Evolutionary conservation across 1,140 invertebrate genomes (phyloP).

Genomic region (Phocides pigmalion): DNA sequence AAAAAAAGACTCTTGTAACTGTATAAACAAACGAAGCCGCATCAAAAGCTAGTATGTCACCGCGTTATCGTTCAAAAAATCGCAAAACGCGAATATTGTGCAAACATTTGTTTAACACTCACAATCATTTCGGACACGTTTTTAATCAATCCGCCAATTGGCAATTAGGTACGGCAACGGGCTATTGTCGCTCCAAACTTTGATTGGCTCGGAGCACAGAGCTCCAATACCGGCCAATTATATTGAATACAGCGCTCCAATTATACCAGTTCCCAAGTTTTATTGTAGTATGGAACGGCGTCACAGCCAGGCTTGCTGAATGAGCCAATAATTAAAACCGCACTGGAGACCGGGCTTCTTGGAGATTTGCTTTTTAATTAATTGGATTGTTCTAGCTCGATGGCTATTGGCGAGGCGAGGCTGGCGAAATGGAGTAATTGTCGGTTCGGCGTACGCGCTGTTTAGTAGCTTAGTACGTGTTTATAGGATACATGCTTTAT

Average conservation of each 20-base stretch:
- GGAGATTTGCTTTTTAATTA: slow-evolving; percentile 64
- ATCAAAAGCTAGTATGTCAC: not conserved
- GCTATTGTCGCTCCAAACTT: slow-evolving; percentile 59
- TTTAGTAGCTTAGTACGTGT: not conserved
- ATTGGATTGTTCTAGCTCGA: slow-evolving; percentile 57
- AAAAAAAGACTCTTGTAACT: too few relatives aligned
- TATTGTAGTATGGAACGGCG: slow-evolving; percentile 52
- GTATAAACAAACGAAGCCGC: not conserved
- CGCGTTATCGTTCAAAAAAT: not conserved
- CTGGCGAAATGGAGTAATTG: not conserved
- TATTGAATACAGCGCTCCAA: slow-evolving; percentile 61
- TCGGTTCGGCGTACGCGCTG: not conserved
- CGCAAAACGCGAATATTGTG: not conserved
- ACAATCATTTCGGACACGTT: slow-evolving; percentile 40
- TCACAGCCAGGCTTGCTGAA: slow-evolving; percentile 56
- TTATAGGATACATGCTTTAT: too few relatives aligned
- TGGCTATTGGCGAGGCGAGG: slow-evolving; percentile 17
- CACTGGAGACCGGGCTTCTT: slow-evolving; percentile 49
- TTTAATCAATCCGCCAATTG: slow-evolving; percentile 51
- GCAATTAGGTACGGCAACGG: slow-evolving; percentile 56
- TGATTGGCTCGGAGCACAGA: slow-evolving; percentile 51
- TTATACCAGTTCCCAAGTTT: slow-evolving; percentile 54
- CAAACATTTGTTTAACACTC: slow-evolving; percentile 33
- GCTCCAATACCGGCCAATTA: slow-evolving; percentile 62
- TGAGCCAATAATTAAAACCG: slow-evolving; percentile 67